Evolutionary conservation across 2,888 invertebrate species (phyloP).

Genomic region (Ptycholaimellus sp.): DNA sequence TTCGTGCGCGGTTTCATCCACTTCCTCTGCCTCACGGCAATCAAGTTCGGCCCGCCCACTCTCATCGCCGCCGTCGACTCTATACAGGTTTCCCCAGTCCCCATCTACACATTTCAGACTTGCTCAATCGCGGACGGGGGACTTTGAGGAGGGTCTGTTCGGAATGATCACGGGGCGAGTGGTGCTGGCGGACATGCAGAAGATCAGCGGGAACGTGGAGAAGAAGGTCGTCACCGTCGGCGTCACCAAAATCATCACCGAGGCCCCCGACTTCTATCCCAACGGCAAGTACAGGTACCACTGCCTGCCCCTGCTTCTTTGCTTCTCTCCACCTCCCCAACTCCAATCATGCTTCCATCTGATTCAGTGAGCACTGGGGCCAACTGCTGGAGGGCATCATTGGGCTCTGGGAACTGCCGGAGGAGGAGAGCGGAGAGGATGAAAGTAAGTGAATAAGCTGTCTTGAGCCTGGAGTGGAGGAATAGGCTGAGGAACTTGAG

Average conservation of each 20-base stretch:
- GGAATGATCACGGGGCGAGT: constrained; percentile 78
- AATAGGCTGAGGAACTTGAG: constrained; percentile 7
- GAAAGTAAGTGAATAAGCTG: no score
- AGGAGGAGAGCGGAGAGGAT: constrained; percentile 47
- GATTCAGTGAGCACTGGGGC: constrained; percentile 19
- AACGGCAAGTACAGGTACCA: constrained; percentile 4
- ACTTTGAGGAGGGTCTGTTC: constrained; percentile 48
- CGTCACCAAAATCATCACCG: constrained; percentile 55
- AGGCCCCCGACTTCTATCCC: constrained; percentile 35
- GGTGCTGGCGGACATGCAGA: constrained; percentile 58
- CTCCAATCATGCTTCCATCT: not conserved
- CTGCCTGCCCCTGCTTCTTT: not conserved
- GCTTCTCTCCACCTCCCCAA: not conserved
- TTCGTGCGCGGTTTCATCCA: constrained; percentile 64
- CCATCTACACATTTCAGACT: no score
- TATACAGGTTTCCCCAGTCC: no score
- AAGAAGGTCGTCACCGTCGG: constrained; percentile 75
- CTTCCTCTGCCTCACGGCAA: constrained; percentile 62
- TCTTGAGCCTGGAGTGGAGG: no score
- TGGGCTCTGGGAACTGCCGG: constrained; percentile 62
- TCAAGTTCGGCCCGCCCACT: constrained; percentile 49
- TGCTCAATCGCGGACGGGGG: no score
- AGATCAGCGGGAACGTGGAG: constrained; percentile 54
- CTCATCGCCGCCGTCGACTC: constrained; percentile 57
- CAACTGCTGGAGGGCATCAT: constrained; percentile 44